Base-by-base conservation (phyloP, 1,140 invertebrate species). In the Solenopsis fugax region DNA sequence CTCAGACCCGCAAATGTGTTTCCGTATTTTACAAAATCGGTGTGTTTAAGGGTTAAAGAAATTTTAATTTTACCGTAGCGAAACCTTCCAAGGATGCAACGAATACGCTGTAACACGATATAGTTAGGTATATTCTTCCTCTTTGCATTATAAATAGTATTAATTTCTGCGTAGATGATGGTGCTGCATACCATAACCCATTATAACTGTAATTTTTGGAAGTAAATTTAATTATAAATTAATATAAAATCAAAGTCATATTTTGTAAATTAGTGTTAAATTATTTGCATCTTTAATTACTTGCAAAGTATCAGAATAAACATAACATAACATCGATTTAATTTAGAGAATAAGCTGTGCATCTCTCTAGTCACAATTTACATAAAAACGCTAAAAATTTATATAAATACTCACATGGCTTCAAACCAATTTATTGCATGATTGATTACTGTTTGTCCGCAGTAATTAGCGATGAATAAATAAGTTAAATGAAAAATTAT, bases 111-210 rank as follows among this genome's bases (percentile, higher is more conserved):
- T 34, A 34, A 10, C 4, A n/a, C 24, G 56, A 41, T n/a, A 85
- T 18, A 18, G 5, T 13, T 13, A 76, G 0, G 0, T 77, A 52
- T 37, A 18, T 18, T 9, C 10, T 64, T 48, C 7, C 60, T 77
- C 34, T 85, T 64, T 64, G 56, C 69, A 77, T 64, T 41, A 85
- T 29, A 50, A 76, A 64, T 56, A 85, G 29, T 24, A 75, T 12
- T 2, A 64, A 24, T 75, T 75, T 85, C 4, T 75, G 69, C 7
- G 72, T 85, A 21, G 12, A 21, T n/a, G 76, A 37, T n/a, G 82
- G 82, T 18, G 58, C 16, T 64, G 29, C 10, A n/a, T 85, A 85
- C 82, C 82, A 76, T 50, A 62, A 24, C 64, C 41, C 56, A 45
- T 64, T 85, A 45, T 34, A 75, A n/a, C 72, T 85, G 34, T 12